Evolutionary conservation across 2,888 invertebrate genomes (phyloP), one percentile per base, ranked within the genome.

Genomic region (Aleiodes alternator): DNA sequence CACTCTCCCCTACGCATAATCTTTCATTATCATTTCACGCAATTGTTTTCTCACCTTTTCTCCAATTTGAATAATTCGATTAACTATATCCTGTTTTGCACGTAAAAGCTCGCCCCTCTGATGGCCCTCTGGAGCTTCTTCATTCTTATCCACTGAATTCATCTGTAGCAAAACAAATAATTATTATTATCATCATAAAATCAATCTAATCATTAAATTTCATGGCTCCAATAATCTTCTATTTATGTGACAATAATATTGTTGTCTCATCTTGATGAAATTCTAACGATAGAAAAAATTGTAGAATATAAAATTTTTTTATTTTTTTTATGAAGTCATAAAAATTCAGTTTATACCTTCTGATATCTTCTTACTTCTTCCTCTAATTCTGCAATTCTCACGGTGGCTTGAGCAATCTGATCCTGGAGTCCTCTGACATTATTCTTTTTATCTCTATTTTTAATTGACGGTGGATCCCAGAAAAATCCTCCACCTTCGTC

Each of bases 81-180:
- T 89, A 81, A 88, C 86, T 83, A 89, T 87, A 61, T 89, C 88
- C 79, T 90, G 89, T 68, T 88, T 88, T n/a, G 88, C 88, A 53
- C 88, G 84, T 48, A 87, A 75, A 43, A 87, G 77, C 71, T 89
- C 88, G 2, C 86, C 81, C 77, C 85, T 87, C 53, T 86, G 87
- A 78, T 85, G 84, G 7, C 83, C 83, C 61, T 88, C 88, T 70
- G 82, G 77, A 68, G 83, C 80, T 61, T 89, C 88, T 50, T 88
- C 88, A 55, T 83, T 87, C 57, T 83, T 79, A 51, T 84, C 81
- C 68, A 79, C 74, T 61, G 81, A 78, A 76, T 81, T 83, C 51
- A 80, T 69, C 75, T 72, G 8, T 11, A 69, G 56, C 12, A 69
- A 38, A 38, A 43, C 4, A 43, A 43, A 43, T 34, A 6, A 34